These are phyloP conservation scores for Ypsolopha scabrella DNA, from an alignment of 2,888 invertebrate species.

Conservation along the genomic window DNA sequence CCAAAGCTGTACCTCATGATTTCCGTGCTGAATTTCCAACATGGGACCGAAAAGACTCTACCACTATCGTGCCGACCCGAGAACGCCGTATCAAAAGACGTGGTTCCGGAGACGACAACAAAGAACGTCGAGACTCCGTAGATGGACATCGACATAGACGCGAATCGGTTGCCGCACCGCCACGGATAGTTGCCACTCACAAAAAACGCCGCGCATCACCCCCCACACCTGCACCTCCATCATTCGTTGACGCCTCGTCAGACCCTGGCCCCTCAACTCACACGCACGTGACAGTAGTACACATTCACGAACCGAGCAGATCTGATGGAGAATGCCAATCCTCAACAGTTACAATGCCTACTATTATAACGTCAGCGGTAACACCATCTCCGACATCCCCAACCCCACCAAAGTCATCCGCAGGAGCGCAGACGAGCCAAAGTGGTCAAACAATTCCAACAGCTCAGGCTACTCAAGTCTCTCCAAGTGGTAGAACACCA, in stretches of 20 bases:
- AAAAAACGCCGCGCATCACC: slow-evolving; percentile 65
- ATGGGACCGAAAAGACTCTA: slow-evolving; percentile 78
- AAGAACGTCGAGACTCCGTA: slow-evolving; percentile 74
- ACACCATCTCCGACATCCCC: slow-evolving; percentile 87
- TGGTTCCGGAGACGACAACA: slow-evolving; percentile 73
- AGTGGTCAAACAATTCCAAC: slow-evolving; percentile 17
- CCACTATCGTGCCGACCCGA: slow-evolving; percentile 56
- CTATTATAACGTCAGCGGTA: slow-evolving; percentile 61
- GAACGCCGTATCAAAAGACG: slow-evolving; percentile 64
- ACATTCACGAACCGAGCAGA: slow-evolving; percentile 60
- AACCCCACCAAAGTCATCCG: slow-evolving; percentile 55
- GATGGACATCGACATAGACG: slow-evolving; percentile 78
- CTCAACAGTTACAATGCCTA: slow-evolving; percentile 51
- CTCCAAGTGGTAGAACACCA: slow-evolving; percentile 46
- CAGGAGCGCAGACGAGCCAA: too few relatives aligned
- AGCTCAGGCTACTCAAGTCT: slow-evolving; percentile 27
- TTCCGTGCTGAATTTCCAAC: slow-evolving; percentile 79
- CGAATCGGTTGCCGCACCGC: slow-evolving; percentile 74
- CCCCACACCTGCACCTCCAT: slow-evolving; percentile 50
- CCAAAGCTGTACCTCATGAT: slow-evolving; percentile 73
- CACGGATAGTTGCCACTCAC: slow-evolving; percentile 72
- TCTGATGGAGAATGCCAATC: slow-evolving; percentile 74
- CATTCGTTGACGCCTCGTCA: slow-evolving; percentile 72
- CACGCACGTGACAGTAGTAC: slow-evolving; percentile 55
- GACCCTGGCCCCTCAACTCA: slow-evolving; percentile 73